Base-by-base conservation (phyloP, 2,797 vertebrate species). In the Scomberomorus guttatus region DNA sequence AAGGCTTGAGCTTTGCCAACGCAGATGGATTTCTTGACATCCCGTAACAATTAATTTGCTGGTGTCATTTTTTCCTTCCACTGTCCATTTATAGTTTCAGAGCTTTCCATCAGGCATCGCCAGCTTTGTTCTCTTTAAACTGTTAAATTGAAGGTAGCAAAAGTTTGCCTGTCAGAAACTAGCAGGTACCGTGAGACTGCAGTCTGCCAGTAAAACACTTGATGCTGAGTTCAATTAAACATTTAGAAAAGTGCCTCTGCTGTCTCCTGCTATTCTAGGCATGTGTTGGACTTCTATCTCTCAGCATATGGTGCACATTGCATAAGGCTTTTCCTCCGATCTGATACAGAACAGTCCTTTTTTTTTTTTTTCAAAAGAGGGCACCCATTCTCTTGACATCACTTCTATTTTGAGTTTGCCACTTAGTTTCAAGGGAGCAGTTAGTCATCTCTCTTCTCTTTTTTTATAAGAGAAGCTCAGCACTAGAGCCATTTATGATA, bases 201-300 rank as follows among this genome's bases (percentile, higher is more conserved):
- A 17, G 50, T 17, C 54, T 82, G 80, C 83, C 87, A 89, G 80
- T 32, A 3, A 79, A 81, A 70, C 42, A 12, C 64, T 86, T 88
- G 60, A 90, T 81, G 77, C 54, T 8, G 48, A 67, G 44, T 78
- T 85, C 76, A 83, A 8, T 81, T 46, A 56, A 72, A 65, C 56
- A 55, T 79, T 64, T 12, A 24, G 51, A 54, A 18, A 54, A 57
- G 48, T 15, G 14, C 24, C 42, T 80, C 17, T 37, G 25, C 74
- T 65, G 27, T 50, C 9, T 34, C 29, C 57, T 66, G 50, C 59
- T 73, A 10, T 48, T 75, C 20, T 60, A 66, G 66, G 32, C 54
- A 18, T 61, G 72, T 79, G 76, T 57, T 60, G 13, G 59, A 24
- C 44, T 34, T 44, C 15, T 51, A 14, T 24, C 56, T 71, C 20